A percentile compares a stretch with the other conserved stretches of the same genome.
phyloP scores from a whole-genome alignment of 2,888 invertebrate genomes.

The Hydroisotoma schaefferi region DNA sequence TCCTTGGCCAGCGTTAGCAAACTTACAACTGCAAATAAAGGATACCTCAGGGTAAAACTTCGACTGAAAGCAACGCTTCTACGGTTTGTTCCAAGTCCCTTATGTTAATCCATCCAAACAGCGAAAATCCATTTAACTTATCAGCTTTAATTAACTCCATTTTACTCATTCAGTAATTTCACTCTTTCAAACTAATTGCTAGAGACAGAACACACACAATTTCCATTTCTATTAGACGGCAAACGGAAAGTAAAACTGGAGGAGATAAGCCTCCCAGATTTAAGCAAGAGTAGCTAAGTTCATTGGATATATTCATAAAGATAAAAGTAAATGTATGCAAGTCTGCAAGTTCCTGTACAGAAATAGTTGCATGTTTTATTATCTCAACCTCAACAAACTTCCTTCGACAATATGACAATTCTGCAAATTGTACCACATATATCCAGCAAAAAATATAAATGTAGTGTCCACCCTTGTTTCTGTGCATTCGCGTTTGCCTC shows the following conservation, averaged over 20 bases:
- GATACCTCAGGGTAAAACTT: too few species aligned
- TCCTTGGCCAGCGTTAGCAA: too few species aligned
- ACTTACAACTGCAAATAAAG: too few species aligned
- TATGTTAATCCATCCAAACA: constrained; percentile 33
- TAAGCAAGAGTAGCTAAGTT: too few species aligned
- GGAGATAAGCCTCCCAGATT: neutral
- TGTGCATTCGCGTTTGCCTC: too few species aligned
- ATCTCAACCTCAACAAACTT: too few species aligned
- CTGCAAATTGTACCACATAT: too few species aligned
- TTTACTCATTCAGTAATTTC: constrained; percentile 43
- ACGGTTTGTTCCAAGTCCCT: neutral
- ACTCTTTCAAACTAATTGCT: constrained; percentile 26
- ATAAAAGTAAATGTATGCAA: neutral
- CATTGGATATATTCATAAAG: neutral
- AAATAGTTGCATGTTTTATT: too few species aligned
- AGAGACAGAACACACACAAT: neutral
- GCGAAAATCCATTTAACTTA: constrained; percentile 45
- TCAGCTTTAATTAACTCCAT: constrained; percentile 31
- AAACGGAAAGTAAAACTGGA: neutral
- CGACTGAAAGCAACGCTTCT: neutral
- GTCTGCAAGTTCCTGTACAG: neutral
- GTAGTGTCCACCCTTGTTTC: too few species aligned
- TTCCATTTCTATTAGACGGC: neutral
- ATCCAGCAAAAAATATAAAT: too few species aligned
- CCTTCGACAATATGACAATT: too few species aligned